Percentiles rank a stretch among this genome's conserved stretches.
Conservation (phyloP, 2,888 invertebrate genomes). For the Sarcophaga subvicina region DNA sequence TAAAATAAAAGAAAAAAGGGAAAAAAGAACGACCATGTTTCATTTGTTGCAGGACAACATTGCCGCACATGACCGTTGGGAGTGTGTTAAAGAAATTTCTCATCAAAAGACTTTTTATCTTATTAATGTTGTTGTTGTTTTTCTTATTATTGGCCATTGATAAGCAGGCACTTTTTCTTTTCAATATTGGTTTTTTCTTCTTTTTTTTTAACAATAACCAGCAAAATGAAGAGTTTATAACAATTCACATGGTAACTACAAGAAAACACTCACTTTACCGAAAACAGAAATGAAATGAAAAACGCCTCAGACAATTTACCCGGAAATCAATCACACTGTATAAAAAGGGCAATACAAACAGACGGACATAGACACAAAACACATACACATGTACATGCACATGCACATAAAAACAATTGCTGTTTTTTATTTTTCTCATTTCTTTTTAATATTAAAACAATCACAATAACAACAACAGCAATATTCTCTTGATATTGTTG, state of each 20-base stretch:
- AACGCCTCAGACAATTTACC: conserved; percentile 72
- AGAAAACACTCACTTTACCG: conserved; percentile 44
- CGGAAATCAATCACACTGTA: conserved; percentile 77
- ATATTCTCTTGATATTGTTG: conserved; percentile 23
- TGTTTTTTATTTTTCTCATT: conserved; percentile 10
- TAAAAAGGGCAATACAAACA: conserved; percentile 74
- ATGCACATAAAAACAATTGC: conserved; percentile 1
- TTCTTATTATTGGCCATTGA: conserved; percentile 7
- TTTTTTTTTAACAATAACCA: neutral
- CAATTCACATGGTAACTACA: conserved; percentile 30
- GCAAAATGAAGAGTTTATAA: conserved; percentile 11
- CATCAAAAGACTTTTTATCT: conserved; percentile 32
- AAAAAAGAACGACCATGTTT: too few relatives aligned
- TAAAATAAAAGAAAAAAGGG: neutral
- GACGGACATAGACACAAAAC: conserved; percentile 61
- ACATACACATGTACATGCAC: neutral
- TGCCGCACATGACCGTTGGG: conserved; percentile 1
- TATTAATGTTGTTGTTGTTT: conserved; percentile 14
- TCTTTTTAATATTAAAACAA: conserved; percentile 30
- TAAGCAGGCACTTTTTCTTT: conserved; percentile 56
- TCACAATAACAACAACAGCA: neutral
- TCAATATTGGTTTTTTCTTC: conserved; percentile 11
- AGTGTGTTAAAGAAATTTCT: conserved; percentile 62
- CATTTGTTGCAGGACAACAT: conserved; percentile 17
- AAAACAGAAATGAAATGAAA: conserved; percentile 40